Evolutionary conservation across 2,888 invertebrate species (phyloP).

Genomic region (Plusia festucae): DNA sequence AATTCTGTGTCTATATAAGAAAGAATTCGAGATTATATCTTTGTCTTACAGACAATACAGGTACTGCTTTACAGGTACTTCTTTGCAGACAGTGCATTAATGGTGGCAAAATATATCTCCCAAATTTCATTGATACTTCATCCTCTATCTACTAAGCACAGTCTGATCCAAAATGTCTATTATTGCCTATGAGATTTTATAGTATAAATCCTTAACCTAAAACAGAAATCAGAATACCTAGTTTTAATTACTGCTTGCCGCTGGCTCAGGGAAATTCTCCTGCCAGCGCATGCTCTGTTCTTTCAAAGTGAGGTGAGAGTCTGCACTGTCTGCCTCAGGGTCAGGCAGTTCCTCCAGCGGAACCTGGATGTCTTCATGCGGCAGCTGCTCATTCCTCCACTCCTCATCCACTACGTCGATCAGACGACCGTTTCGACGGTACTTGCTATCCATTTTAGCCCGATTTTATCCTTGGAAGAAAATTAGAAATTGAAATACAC

Average conservation of each 20-base stretch:
- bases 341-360: slow-evolving; percentile 97
- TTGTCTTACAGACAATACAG: no score
- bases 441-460: slow-evolving; percentile 93
- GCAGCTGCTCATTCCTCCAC: slow-evolving; percentile 95
- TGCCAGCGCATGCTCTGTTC: slow-evolving; percentile 94
- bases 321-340: slow-evolving; percentile 97
- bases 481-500: neutral
- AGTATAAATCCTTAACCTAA: no score
- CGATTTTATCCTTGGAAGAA: slow-evolving; percentile 12
- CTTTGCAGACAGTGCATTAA: no score
- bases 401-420: slow-evolving; percentile 95
- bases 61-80: no score
- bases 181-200: no score
- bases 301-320: slow-evolving; percentile 96
- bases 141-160: no score
- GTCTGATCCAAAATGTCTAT: no score
- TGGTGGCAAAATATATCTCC: no score
- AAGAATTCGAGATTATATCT: no score
- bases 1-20: no score
- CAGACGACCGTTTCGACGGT: slow-evolving; percentile 92
- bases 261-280: slow-evolving; percentile 89
- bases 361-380: slow-evolving; percentile 94
- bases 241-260: slow-evolving; percentile 82
- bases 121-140: no score
- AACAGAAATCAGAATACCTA: slow-evolving; percentile 74